Percentiles rank a stretch among this genome's conserved stretches.
These are phyloP conservation scores for Tragelaphus scriptus DNA, from an alignment of 2,113 vertebrate genomes.

Conservation along the genomic window DNA sequence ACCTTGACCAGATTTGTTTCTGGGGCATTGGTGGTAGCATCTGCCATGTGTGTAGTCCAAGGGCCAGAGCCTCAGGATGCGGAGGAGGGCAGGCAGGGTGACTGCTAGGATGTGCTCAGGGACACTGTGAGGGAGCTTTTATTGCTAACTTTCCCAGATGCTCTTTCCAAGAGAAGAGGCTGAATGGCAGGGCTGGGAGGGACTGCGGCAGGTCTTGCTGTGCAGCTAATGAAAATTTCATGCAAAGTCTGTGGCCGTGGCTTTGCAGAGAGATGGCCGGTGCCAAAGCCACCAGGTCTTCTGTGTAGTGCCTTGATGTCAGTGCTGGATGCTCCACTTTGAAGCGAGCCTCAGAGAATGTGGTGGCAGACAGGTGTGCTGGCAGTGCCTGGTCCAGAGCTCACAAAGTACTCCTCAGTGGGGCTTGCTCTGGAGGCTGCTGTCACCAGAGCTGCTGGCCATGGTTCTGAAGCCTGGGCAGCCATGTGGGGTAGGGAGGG, in stretches of 20 bases:
- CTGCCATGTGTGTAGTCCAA: background rate
- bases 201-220: background rate
- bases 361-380: background rate
- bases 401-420: background rate
- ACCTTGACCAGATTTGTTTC: background rate
- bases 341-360: background rate
- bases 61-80: background rate
- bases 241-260: background rate
- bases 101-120: background rate
- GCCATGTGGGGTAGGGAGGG: too few relatives aligned
- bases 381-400: background rate
- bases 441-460: background rate
- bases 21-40: background rate
- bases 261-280: background rate
- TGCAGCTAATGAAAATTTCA: slow-evolving; percentile 13
- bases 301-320: background rate
- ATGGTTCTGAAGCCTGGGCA: background rate
- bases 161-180: background rate
- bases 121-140: background rate
- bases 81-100: background rate
- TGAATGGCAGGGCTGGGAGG: background rate
- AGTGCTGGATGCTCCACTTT: background rate
- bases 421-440: background rate
- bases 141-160: background rate
- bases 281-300: background rate